Conservation (phyloP, 1,140 invertebrate genomes). For the Wasmannia auropunctata region DNA sequence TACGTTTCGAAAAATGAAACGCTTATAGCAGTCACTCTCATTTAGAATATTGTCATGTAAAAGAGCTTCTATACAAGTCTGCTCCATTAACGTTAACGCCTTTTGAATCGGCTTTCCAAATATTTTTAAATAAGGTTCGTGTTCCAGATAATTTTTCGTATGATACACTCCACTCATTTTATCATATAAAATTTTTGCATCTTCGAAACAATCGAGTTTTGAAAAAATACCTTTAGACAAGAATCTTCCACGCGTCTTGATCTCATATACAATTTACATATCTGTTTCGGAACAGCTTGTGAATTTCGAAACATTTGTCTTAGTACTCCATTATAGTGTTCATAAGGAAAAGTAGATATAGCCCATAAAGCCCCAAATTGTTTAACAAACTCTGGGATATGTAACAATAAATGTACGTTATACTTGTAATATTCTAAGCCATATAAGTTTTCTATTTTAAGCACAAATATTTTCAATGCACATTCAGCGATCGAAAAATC, state of each 20-base stretch:
- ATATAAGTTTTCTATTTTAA: slow-evolving; percentile 30
- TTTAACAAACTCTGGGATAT: slow-evolving; percentile 19
- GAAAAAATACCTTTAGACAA: slow-evolving; percentile 1
- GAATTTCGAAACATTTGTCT: not conserved
- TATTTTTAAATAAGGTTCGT: not conserved
- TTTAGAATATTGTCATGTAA: slow-evolving; percentile 15
- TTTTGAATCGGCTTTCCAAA: not conserved
- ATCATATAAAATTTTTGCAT: slow-evolving; percentile 6
- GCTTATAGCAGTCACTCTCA: not conserved
- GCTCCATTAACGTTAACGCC: not conserved
- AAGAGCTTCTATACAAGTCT: slow-evolving; percentile 13
- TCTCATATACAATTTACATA: slow-evolving; percentile 16
- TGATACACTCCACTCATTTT: slow-evolving; percentile 7
- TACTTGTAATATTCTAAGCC: slow-evolving; percentile 21
- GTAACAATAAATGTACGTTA: slow-evolving; percentile 27
- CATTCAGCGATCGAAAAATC: not conserved
- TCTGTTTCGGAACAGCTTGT: slow-evolving; percentile 9
- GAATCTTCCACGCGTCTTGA: not conserved
- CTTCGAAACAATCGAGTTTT: not conserved
- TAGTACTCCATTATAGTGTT: slow-evolving; percentile 6
- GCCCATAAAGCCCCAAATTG: slow-evolving; percentile 40
- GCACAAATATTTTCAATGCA: slow-evolving; percentile 1
- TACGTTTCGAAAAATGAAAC: slow-evolving; percentile 13
- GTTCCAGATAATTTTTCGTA: not conserved
- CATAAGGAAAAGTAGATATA: slow-evolving; percentile 63